Percentiles rank a stretch among this genome's conserved stretches.
Conservation (phyloP, 2,888 invertebrate species). For the Pemphredon lugubris region DNA sequence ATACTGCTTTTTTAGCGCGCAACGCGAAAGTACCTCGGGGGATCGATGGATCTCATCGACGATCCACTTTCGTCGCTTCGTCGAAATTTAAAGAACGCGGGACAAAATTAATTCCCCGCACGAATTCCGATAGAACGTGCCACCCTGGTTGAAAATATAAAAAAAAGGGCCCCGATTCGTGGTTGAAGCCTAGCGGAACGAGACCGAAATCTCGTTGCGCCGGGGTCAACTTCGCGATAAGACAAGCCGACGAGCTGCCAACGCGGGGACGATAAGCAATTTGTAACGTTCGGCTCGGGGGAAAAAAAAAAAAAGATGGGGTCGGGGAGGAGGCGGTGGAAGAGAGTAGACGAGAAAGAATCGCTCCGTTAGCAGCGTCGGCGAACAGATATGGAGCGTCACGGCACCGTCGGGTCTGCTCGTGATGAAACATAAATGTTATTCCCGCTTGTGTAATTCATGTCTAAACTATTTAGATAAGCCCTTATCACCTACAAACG, state of each 20-base stretch:
- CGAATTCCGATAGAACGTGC: background rate
- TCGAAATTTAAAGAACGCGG: too few species aligned
- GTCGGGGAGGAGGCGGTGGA: background rate
- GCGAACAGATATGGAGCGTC: constrained; percentile 42
- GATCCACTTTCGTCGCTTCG: too few species aligned
- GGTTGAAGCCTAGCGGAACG: too few species aligned
- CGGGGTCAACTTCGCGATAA: constrained; percentile 74
- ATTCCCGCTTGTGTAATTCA: constrained; percentile 72
- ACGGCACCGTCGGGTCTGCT: constrained; percentile 37
- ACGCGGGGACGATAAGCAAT: constrained; percentile 77
- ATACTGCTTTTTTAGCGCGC: background rate
- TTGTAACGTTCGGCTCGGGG: constrained; percentile 73
- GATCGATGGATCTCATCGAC: too few species aligned
- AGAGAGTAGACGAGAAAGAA: constrained; percentile 32
- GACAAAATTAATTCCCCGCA: too few species aligned
- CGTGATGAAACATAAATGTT: constrained; percentile 68
- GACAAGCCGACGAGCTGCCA: constrained; percentile 70
- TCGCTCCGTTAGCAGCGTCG: constrained; percentile 38
- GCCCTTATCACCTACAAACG: constrained; percentile 71
- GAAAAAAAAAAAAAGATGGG: constrained; percentile 40
- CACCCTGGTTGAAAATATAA: too few species aligned
- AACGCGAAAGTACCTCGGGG: too few species aligned
- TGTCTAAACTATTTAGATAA: constrained; percentile 73
- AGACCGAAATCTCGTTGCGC: too few species aligned
- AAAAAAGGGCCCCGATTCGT: too few species aligned